Base-by-base conservation (phyloP, 2,888 invertebrate genomes). In the Proisotoma minuta region DNA sequence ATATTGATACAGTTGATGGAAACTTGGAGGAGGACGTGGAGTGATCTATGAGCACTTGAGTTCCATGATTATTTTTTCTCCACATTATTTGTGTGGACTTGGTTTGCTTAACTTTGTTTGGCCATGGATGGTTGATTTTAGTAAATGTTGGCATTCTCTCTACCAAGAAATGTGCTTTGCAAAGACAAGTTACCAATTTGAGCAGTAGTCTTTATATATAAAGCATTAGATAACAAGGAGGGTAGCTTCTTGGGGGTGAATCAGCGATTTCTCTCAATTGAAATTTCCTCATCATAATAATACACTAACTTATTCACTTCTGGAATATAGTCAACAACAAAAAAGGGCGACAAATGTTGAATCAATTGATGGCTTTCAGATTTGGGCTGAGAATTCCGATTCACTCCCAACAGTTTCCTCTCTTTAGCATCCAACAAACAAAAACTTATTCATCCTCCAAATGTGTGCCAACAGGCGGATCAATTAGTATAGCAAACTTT, bases 281-380 rank as follows among this genome's bases (percentile, higher is more conserved):
- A 70, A 68, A 70, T 66, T 67, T 68, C 68, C 64, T 66, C 67
- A 62, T 68, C n/a, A 56, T 56, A 69, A 69, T 69, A 69, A 66
- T 69, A 66, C 66, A 66, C 57, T 64, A 68, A 68, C 63, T 64
- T 63, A 63, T 60, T 68, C 63, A 68, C 53, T 65, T 20, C 53
- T 65, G 64, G 56, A 56, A 56, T 56, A n/a, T n/a, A 59, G 65
- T 63, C 63, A 65, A 63, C 66, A 66, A 63, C 60, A 66, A 65
- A 66, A 69, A 70, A 67, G 63, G 65, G 65, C 58, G 70, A 68
- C 71, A 68, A 70, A 68, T 73, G 70, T 70, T 71, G 71, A 69
- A 70, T 71, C 71, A 70, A 71, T 73, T 71, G 71, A 71, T 73
- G 69, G 66, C 68, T 69, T 69, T 66, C 57, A 66, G 60, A 63